Base-by-base conservation (phyloP, 2,113 vertebrate genomes). In the Brachyistius frenatus region DNA sequence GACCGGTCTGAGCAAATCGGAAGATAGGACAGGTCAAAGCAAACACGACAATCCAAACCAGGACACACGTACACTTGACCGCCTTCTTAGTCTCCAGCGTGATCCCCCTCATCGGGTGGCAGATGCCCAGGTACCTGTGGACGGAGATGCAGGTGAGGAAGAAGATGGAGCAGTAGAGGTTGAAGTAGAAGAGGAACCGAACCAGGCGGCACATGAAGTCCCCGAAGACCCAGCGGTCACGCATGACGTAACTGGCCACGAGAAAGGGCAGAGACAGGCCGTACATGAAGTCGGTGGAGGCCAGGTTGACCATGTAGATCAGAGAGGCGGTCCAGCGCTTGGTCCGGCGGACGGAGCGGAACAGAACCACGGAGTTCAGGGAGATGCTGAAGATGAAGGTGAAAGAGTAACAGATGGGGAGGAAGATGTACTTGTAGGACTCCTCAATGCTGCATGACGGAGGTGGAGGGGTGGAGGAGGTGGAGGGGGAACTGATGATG, bases 101-200 rank as follows among this genome's bases (percentile, higher is more conserved):
- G 74, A 95, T 94, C 55, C 94, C 94, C 69, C 88, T 93, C 93
- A 95, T 95, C 2, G 94, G 94, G 81, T 95, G 94, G 80, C 94
- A 95, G 92, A 96, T 95, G 14, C 95, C 94, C 0, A 95, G 39
- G 11, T 96, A 97, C 16, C 92, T 96, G 89, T 97, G 96, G 78
- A 95, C 57, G 0, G 95, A 97, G 84, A 97, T 97, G 64, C 96
- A 97, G 63, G 96, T 96, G 70, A 98, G 96, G 89, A 98, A 97
- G 81, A 97, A 93, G 78, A 97, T 96, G 86, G 95, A 97, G 89
- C 95, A 94, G 60, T 96, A 96, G 32, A 96, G 86, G 85, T 97
- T 96, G 83, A 98, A 96, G 52, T 96, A 95, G 91, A 97, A 98
- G 16, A 95, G n/a, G 0, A 98, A 96, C 15, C 91, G 94, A 49